These are phyloP conservation scores for Propsilocerus akamusi DNA, from an alignment of 1,140 invertebrate genomes.

Conservation along the genomic window DNA sequence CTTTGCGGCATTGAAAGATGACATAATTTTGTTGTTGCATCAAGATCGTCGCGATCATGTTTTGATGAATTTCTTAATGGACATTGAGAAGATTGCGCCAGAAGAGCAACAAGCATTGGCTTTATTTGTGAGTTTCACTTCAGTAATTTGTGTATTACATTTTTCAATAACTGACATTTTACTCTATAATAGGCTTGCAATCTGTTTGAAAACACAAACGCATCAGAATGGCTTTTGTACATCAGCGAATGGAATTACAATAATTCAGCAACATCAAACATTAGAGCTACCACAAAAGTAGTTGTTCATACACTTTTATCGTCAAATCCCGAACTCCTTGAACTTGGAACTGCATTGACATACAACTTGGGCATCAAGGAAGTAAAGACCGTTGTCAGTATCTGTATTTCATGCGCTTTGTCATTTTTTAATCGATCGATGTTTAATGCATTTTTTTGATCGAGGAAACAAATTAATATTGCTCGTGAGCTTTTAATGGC, in stretches of 20 bases:
- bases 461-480: too few relatives aligned
- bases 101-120: constrained; percentile 62
- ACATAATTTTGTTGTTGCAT: constrained; percentile 74
- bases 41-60: constrained; percentile 77
- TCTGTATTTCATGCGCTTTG: constrained; percentile 17
- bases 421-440: not conserved
- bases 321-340: constrained; percentile 48
- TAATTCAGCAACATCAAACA: constrained; percentile 62
- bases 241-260: constrained; percentile 76
- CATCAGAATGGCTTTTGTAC: constrained; percentile 82
- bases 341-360: constrained; percentile 66
- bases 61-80: constrained; percentile 74
- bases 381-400: constrained; percentile 91
- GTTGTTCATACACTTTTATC: constrained; percentile 70
- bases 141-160: not conserved
- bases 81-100: constrained; percentile 55
- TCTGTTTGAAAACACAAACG: constrained; percentile 73
- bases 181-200: constrained; percentile 52
- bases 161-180: not conserved
- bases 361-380: constrained; percentile 89
- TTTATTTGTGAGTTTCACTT: constrained; percentile 47
- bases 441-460: not conserved
- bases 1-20: constrained; percentile 65
- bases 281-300: constrained; percentile 76
- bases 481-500: too few relatives aligned